Percentiles rank a stretch among this genome's conserved stretches.
Conservation (phyloP, 2,888 invertebrate species). For the Eristalinus sepulchralis region DNA sequence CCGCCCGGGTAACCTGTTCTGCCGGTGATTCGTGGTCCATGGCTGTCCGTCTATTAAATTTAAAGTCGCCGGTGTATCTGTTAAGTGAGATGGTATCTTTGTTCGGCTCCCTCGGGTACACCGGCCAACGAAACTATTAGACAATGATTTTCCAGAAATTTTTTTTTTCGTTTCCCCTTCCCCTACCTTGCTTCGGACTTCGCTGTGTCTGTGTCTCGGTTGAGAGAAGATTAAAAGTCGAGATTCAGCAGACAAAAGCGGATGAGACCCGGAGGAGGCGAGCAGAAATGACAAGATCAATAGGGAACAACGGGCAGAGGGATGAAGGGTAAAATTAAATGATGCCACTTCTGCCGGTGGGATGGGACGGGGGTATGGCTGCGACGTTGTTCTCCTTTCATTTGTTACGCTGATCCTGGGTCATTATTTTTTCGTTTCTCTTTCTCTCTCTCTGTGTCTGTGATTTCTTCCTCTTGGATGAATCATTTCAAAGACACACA, state of each 20-base stretch:
- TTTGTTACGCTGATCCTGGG: slow-evolving; percentile 65
- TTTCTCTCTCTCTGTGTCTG: too few species aligned
- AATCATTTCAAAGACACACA: slow-evolving; percentile 38
- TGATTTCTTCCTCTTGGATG: slow-evolving; percentile 48
- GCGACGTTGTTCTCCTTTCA: slow-evolving; percentile 21
- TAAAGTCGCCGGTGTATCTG: slow-evolving; percentile 62
- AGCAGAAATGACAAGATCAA: background rate
- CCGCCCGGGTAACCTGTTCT: slow-evolving; percentile 20
- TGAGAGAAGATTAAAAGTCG: slow-evolving; percentile 51
- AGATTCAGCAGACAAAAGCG: slow-evolving; percentile 41
- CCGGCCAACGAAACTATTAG: slow-evolving; percentile 55
- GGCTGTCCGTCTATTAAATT: slow-evolving; percentile 59
- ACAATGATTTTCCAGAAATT: slow-evolving; percentile 61
- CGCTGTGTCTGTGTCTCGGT: background rate
- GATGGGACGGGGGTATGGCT: slow-evolving; percentile 22
- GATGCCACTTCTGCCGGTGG: slow-evolving; percentile 35
- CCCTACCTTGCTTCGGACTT: background rate
- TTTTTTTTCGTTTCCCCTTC: background rate
- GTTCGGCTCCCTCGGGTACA: slow-evolving; percentile 36
- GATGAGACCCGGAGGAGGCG: background rate
- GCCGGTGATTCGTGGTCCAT: slow-evolving; percentile 2
- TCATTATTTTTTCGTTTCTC: slow-evolving; percentile 55
- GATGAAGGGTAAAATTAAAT: slow-evolving; percentile 20
- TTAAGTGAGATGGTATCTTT: slow-evolving; percentile 66
- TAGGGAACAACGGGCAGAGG: slow-evolving; percentile 3